Conservation (phyloP, 2,888 invertebrate genomes). For the Drosophila cyrtoloma region DNA sequence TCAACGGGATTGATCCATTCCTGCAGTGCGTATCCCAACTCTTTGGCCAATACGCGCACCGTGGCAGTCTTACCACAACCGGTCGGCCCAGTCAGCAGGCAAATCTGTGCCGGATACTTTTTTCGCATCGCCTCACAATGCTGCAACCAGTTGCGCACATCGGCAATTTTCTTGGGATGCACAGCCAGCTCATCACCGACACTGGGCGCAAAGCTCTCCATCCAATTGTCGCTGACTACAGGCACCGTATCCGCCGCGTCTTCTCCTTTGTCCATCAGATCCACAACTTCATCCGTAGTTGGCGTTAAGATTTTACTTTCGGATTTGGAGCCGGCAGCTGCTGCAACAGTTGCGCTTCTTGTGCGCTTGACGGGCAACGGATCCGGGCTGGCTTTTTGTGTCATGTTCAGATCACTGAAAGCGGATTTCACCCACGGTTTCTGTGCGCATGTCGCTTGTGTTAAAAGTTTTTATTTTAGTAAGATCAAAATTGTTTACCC, state of each 20-base stretch:
- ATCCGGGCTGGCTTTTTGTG: conserved; percentile 17
- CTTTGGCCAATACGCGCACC: conserved; percentile 88
- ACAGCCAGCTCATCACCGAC: conserved; percentile 89
- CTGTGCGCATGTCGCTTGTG: conserved; percentile 30
- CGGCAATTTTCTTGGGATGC: conserved; percentile 90
- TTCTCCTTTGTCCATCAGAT: conserved; percentile 36
- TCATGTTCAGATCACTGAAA: conserved; percentile 65
- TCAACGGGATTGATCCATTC: conserved; percentile 95
- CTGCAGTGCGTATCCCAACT: conserved; percentile 86
- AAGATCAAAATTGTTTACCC: conserved; percentile 61
- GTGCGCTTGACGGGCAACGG: conserved; percentile 36
- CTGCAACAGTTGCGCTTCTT: conserved; percentile 32
- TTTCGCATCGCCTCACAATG: conserved; percentile 67
- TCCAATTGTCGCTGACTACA: conserved; percentile 86
- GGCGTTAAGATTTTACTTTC: conserved; percentile 2
- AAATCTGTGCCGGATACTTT: conserved; percentile 85
- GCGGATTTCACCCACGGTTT: conserved; percentile 78
- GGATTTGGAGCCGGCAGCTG: not conserved
- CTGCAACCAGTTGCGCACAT: conserved; percentile 89
- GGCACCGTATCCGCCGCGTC: not conserved
- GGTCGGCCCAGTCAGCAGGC: conserved; percentile 92
- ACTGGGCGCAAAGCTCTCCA: conserved; percentile 88
- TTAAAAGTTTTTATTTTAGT: not conserved
- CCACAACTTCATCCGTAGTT: conserved; percentile 18
- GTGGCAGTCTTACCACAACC: conserved; percentile 94